A percentile compares a stretch with the other conserved stretches of the same genome.
phyloP scores from a whole-genome alignment of 2,797 vertebrate genomes.

The Mus minutoides region DNA sequence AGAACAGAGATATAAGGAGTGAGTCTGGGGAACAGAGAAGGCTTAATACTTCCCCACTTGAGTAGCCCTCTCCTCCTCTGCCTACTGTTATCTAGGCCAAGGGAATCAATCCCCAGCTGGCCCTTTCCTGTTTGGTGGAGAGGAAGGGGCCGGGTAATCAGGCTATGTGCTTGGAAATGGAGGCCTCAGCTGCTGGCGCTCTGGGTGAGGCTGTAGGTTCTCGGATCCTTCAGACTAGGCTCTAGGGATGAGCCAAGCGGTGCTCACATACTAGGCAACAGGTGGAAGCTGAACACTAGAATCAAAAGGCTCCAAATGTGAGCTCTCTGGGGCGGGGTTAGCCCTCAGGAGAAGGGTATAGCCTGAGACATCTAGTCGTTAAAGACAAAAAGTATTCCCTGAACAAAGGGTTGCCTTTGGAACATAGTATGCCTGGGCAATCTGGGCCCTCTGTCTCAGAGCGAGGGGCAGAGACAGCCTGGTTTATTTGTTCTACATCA shows the following conservation, averaged over 20 bases:
- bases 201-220: background rate
- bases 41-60: background rate
- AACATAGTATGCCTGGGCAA: background rate
- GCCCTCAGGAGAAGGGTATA: background rate
- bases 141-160: background rate
- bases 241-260: background rate
- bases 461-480: background rate
- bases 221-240: background rate
- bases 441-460: background rate
- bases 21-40: background rate
- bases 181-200: background rate
- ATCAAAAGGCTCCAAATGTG: background rate
- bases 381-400: background rate
- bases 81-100: background rate
- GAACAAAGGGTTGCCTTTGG: background rate
- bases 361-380: background rate
- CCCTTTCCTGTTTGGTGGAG: background rate
- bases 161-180: background rate
- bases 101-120: background rate
- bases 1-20: background rate
- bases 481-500: background rate
- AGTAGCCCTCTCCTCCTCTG: background rate
- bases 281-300: background rate
- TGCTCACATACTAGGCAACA: background rate
- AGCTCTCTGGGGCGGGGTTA: background rate